Evolutionary conservation across 2,797 vertebrate species (phyloP).

Genomic region (Danionella dracula): DNA sequence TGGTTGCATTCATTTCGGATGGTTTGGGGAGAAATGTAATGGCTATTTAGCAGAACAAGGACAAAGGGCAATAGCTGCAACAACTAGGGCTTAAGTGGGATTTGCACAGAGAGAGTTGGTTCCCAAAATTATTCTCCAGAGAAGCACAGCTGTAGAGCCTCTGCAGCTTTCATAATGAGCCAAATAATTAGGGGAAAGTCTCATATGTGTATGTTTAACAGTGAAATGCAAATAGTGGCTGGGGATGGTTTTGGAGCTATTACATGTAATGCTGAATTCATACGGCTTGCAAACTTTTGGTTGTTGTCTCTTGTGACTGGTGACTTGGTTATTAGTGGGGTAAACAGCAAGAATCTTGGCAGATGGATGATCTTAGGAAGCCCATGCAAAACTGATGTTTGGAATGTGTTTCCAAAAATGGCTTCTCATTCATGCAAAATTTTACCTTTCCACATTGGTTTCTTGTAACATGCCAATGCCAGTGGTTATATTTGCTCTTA

Average conservation of each 20-base stretch:
- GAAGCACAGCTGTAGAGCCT: conserved; percentile 47
- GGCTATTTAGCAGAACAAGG: conserved; percentile 54
- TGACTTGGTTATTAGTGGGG: too few species aligned
- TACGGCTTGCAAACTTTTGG: too few species aligned
- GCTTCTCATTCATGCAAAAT: too few species aligned
- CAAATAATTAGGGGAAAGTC: conserved; percentile 51
- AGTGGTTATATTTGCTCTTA: too few species aligned
- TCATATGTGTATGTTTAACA: conserved; percentile 41
- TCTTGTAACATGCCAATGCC: too few species aligned
- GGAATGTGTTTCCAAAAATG: too few species aligned
- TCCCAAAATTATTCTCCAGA: conserved; percentile 52
- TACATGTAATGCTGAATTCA: neutral
- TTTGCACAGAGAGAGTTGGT: conserved; percentile 49
- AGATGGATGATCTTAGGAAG: too few species aligned
- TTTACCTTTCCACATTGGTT: too few species aligned
- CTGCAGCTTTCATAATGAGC: conserved; percentile 50
- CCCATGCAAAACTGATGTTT: too few species aligned
- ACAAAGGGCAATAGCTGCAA: conserved; percentile 51
- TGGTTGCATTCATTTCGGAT: conserved; percentile 12
- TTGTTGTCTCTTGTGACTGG: too few species aligned
- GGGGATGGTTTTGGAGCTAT: neutral
- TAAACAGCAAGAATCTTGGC: too few species aligned
- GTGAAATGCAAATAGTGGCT: neutral
- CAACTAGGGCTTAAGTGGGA: conserved; percentile 57
- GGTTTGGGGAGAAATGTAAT: conserved; percentile 50